These are phyloP conservation scores for Serripes groenlandicus DNA, from an alignment of 2,888 invertebrate species.

Conservation along the genomic window DNA sequence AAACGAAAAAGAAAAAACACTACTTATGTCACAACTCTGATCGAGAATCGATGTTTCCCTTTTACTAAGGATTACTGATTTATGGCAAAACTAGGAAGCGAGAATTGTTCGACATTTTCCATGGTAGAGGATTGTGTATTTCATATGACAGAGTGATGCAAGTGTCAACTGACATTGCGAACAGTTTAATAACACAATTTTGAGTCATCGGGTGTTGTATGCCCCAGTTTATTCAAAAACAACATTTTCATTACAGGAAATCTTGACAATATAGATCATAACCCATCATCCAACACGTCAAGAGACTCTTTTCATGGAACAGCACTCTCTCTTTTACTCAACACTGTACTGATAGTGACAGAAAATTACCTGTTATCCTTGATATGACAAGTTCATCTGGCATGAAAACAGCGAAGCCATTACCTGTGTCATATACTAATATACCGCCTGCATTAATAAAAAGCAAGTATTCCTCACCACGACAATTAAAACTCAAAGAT, in stretches of 20 bases:
- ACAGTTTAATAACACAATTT: neutral
- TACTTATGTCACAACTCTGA: neutral
- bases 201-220: neutral
- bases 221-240: neutral
- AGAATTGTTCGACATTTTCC: neutral
- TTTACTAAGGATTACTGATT: neutral
- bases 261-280: constrained; percentile 1
- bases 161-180: too few species aligned
- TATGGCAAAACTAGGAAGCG: neutral
- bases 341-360: neutral
- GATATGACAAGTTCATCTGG: neutral
- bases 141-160: neutral
- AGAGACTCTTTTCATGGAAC: neutral
- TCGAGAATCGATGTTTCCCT: neutral
- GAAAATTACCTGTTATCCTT: neutral
- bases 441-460: neutral
- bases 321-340: neutral
- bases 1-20: neutral
- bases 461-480: neutral
- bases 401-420: neutral
- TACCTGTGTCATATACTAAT: neutral
- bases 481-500: neutral
- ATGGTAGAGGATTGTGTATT: neutral
- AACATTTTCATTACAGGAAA: neutral
- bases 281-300: neutral